phyloP scores from a whole-genome alignment of 2,888 invertebrate species.

The Crematogaster levior region DNA sequence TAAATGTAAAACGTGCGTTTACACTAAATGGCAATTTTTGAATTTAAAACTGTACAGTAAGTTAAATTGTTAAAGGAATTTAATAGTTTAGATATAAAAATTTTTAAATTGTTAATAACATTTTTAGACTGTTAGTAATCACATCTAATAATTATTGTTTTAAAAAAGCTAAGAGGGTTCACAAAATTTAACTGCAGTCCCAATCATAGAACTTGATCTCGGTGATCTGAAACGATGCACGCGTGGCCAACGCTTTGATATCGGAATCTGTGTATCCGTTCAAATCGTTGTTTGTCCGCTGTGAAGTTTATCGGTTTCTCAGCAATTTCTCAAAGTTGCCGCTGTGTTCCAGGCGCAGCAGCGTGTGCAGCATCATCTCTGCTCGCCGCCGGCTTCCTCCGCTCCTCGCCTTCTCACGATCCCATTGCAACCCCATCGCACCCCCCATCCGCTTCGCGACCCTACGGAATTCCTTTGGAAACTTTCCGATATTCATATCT shows the following conservation, averaged over 20 bases:
- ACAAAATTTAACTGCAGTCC: background rate
- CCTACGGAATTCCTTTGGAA: conserved; percentile 83
- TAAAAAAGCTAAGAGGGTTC: too few relatives aligned
- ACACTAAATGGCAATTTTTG: background rate
- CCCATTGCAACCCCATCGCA: conserved; percentile 56
- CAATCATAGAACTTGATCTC: background rate
- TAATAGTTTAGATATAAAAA: background rate
- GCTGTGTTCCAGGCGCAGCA: conserved; percentile 49
- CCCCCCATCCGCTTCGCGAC: conserved; percentile 69
- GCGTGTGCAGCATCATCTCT: conserved; percentile 57
- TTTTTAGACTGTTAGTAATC: background rate
- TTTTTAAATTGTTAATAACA: background rate
- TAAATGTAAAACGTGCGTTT: too few relatives aligned
- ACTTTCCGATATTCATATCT: conserved; percentile 85
- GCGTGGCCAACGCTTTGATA: conserved; percentile 30
- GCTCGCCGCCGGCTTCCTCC: background rate
- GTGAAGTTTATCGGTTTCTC: conserved; percentile 80
- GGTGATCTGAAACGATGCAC: background rate
- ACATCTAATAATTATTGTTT: background rate
- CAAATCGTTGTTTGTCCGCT: conserved; percentile 77
- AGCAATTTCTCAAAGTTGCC: conserved; percentile 80
- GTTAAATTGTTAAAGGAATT: background rate
- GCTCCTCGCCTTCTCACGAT: conserved; percentile 41
- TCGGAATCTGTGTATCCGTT: conserved; percentile 56
- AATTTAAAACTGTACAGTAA: background rate